A percentile compares a stretch with the other conserved stretches of the same genome.
Evolutionary conservation across 2,113 vertebrate species (phyloP).

Genomic region (Leptobrachium ailaonicum): DNA sequence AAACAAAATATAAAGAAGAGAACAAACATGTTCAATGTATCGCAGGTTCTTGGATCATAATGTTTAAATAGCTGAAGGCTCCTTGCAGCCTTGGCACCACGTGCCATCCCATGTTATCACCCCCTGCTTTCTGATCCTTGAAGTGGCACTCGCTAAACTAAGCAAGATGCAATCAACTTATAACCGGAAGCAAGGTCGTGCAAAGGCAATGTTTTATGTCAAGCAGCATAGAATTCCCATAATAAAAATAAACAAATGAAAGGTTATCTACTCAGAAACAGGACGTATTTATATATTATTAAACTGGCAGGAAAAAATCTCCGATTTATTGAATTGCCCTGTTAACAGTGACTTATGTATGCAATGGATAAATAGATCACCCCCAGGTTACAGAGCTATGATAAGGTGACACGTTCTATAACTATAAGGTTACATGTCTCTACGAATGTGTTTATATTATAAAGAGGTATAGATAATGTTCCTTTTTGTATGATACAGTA

Average conservation of each 20-base stretch:
- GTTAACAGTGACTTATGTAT: too few species aligned
- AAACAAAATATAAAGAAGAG: not conserved
- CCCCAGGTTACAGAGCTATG: too few species aligned
- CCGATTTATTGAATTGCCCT: too few species aligned
- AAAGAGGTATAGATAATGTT: too few species aligned
- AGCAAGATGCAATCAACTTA: conserved; percentile 50
- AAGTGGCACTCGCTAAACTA: conserved; percentile 48
- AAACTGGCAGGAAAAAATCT: too few species aligned
- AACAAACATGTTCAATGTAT: not conserved
- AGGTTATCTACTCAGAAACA: not conserved
- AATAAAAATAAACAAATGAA: too few species aligned
- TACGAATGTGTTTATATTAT: too few species aligned
- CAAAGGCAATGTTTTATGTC: conserved; percentile 56
- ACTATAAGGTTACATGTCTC: too few species aligned
- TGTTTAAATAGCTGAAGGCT: conserved; percentile 5
- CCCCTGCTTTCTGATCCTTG: conserved; percentile 33
- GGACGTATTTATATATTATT: too few species aligned
- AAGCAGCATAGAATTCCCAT: conserved; percentile 30
- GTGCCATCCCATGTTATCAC: conserved; percentile 9
- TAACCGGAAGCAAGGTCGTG: conserved; percentile 45
- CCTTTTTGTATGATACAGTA: too few species aligned
- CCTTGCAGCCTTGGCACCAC: conserved; percentile 16
- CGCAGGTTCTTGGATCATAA: not conserved
- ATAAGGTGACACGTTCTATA: too few species aligned
- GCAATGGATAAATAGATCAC: too few species aligned